These are phyloP conservation scores for Hippocampus zosterae DNA, from an alignment of 2,113 vertebrate genomes.

Conservation along the genomic window DNA sequence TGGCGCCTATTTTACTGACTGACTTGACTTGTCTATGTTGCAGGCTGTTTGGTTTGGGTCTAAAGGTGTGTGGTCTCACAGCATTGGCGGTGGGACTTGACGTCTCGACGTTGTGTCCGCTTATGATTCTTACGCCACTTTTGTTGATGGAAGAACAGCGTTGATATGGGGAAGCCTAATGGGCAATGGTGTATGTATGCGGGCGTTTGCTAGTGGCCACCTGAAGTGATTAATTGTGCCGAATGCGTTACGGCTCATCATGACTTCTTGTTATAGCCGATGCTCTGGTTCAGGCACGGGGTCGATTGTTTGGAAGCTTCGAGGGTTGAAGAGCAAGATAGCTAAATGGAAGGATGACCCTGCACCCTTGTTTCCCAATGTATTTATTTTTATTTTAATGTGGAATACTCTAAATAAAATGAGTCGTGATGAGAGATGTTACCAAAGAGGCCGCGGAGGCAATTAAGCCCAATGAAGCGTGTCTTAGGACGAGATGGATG, in stretches of 20 bases:
- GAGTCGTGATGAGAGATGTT: no score
- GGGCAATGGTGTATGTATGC: not conserved
- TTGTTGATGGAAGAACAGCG: slow-evolving; percentile 24
- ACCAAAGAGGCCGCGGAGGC: no score
- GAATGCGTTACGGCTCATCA: slow-evolving; percentile 46
- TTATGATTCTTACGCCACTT: slow-evolving; percentile 25
- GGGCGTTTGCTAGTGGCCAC: not conserved
- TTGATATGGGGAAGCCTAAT: not conserved
- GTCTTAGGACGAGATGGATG: not conserved
- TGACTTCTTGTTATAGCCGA: slow-evolving; percentile 29
- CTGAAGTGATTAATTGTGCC: slow-evolving; percentile 25
- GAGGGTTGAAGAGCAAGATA: not conserved
- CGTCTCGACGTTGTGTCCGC: slow-evolving; percentile 49
- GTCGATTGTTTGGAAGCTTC: slow-evolving; percentile 20
- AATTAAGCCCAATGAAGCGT: not conserved
- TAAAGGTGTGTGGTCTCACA: slow-evolving; percentile 23
- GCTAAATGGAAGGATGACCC: not conserved
- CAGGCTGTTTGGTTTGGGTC: slow-evolving; percentile 21
- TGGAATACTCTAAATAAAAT: no score
- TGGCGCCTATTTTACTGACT: slow-evolving; percentile 15
- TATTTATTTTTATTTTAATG: no score
- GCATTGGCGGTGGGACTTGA: slow-evolving; percentile 24
- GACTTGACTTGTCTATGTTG: slow-evolving; percentile 36
- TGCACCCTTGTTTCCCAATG: not conserved
- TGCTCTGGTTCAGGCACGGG: slow-evolving; percentile 28